These are phyloP conservation scores for Columbina picui DNA, from an alignment of 2,113 vertebrate genomes.

Conservation along the genomic window DNA sequence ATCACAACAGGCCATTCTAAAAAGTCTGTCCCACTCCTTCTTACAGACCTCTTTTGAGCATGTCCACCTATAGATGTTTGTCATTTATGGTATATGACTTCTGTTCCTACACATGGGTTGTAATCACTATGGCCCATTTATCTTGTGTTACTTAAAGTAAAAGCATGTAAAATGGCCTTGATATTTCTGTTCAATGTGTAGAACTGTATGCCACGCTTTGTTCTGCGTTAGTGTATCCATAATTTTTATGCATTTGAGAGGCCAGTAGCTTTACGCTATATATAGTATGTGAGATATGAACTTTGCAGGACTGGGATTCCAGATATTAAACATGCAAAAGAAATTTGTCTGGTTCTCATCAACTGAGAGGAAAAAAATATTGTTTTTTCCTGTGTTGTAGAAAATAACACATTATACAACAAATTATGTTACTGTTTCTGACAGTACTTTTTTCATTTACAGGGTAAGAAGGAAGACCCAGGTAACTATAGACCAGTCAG, in stretches of 20 bases:
- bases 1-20: no score
- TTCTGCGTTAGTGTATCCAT: background rate
- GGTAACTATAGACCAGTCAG: no score
- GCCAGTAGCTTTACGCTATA: background rate
- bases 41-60: no score
- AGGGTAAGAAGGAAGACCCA: no score
- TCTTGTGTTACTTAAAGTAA: background rate
- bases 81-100: background rate
- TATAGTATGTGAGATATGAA: accelerated
- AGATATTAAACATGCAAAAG: background rate
- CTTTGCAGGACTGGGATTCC: background rate
- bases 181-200: background rate
- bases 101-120: accelerated
- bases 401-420: background rate
- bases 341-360: background rate
- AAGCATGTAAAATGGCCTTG: accelerated
- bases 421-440: background rate
- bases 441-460: background rate
- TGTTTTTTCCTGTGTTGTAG: background rate
- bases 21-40: no score
- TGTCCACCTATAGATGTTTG: background rate
- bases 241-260: background rate
- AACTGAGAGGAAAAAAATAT: background rate
- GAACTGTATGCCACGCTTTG: background rate
- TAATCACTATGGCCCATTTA: background rate